Percentiles rank a stretch among this genome's conserved stretches.
phyloP scores from a whole-genome alignment of 2,888 invertebrate species.

The Poecilobothrus nobilitatus region DNA sequence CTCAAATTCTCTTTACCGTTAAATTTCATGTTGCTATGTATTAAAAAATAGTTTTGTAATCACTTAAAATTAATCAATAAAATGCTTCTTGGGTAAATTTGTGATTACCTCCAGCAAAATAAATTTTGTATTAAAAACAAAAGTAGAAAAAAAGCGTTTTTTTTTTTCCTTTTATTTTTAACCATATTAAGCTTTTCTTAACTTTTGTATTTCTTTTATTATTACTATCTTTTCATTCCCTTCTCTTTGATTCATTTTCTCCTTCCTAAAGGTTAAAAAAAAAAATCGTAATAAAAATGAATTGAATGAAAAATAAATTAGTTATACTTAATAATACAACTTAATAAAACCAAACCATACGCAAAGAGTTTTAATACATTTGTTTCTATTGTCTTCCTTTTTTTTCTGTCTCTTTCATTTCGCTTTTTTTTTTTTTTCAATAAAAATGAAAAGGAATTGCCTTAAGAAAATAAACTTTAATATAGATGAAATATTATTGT shows the following conservation, averaged over 20 bases:
- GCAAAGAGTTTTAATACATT: neutral
- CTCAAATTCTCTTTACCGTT: too few relatives aligned
- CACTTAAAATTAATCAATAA: too few relatives aligned
- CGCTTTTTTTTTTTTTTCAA: neutral
- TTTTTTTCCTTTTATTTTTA: too few relatives aligned
- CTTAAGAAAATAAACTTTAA: neutral
- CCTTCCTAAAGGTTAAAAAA: neutral
- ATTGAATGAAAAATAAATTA: neutral
- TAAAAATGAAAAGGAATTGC: neutral
- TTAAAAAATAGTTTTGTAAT: too few relatives aligned
- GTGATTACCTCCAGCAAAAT: too few relatives aligned
- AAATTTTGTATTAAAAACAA: too few relatives aligned
- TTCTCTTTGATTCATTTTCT: neutral
- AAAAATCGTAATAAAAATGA: neutral
- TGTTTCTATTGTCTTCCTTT: neutral
- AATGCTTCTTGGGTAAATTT: too few relatives aligned
- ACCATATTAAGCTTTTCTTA: neutral
- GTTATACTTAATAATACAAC: neutral
- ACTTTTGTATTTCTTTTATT: neutral
- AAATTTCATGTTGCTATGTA: too few relatives aligned
- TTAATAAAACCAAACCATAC: neutral
- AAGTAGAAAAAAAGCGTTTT: too few relatives aligned
- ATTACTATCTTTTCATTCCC: neutral
- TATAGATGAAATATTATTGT: neutral
- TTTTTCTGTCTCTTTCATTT: neutral